These are phyloP conservation scores for Thereva nobilitata DNA, from an alignment of 2,888 invertebrate species.

Conservation along the genomic window DNA sequence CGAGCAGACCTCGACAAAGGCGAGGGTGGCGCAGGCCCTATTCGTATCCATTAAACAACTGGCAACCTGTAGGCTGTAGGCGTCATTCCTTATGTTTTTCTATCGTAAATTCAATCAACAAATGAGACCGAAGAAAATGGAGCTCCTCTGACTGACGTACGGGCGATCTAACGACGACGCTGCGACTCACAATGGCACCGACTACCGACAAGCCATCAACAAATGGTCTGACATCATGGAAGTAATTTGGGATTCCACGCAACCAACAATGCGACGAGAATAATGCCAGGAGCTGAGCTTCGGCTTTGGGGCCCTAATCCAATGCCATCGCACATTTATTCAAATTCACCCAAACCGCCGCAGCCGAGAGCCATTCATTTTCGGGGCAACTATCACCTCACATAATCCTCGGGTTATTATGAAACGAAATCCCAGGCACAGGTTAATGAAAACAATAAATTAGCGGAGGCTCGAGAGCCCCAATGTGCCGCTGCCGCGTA, in stretches of 20 bases:
- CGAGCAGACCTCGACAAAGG: no score
- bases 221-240: constrained; percentile 4
- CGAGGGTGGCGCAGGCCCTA: no score
- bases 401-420: constrained; percentile 34
- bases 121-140: no score
- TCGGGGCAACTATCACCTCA: constrained; percentile 31
- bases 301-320: constrained; percentile 25
- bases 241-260: constrained; percentile 31
- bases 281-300: constrained; percentile 17
- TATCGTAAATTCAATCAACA: no score
- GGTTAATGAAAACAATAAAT: constrained; percentile 36
- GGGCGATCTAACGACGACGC: no score
- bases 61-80: no score
- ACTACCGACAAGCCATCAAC: no score
- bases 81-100: no score
- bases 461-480: constrained; percentile 22
- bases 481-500: constrained; percentile 3
- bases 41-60: no score
- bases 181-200: no score
- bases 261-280: constrained; percentile 26
- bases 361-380: constrained; percentile 18
- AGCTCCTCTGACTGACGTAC: no score
- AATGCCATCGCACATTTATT: constrained; percentile 29
- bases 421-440: constrained; percentile 32
- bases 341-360: constrained; percentile 13